Percentiles rank a stretch among this genome's conserved stretches.
Conservation (phyloP, 2,113 vertebrate genomes). For the Ophthalmolycus amberensis region DNA sequence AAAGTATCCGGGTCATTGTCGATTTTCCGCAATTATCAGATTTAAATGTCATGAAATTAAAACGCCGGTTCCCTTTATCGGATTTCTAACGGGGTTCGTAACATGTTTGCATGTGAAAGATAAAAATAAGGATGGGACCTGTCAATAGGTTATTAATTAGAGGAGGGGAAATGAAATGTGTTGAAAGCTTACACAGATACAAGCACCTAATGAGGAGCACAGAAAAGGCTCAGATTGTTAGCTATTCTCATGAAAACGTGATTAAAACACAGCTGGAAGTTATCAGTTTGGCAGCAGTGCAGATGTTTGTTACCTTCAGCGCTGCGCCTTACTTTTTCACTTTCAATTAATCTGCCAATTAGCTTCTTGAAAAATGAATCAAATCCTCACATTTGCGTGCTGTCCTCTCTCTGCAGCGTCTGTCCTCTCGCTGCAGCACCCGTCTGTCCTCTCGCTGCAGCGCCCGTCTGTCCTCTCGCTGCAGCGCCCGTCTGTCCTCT, state of each 20-base stretch:
- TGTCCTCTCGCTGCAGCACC: too few species aligned
- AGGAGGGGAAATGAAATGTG: neutral
- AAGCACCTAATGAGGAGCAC: neutral
- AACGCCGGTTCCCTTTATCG: neutral
- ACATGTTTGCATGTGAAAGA: neutral
- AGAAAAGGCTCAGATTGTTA: neutral
- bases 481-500: too few species aligned
- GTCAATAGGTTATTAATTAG: neutral
- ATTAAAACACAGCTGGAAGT: neutral
- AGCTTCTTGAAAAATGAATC: neutral
- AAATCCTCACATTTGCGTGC: neutral
- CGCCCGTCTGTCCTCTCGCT: too few species aligned
- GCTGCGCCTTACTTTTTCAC: neutral
- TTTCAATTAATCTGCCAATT: neutral
- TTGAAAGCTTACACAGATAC: neutral
- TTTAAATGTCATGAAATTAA: constrained; percentile 9
- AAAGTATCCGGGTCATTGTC: neutral
- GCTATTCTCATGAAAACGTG: neutral
- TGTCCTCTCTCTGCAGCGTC: too few species aligned
- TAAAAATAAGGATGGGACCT: too few species aligned
- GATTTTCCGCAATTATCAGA: neutral
- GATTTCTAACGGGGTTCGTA: neutral
- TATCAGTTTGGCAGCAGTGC: neutral
- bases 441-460: too few species aligned
- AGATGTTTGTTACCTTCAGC: neutral